Base-by-base conservation (phyloP, 2,888 invertebrate genomes). In the Malthinus flaveolus region DNA sequence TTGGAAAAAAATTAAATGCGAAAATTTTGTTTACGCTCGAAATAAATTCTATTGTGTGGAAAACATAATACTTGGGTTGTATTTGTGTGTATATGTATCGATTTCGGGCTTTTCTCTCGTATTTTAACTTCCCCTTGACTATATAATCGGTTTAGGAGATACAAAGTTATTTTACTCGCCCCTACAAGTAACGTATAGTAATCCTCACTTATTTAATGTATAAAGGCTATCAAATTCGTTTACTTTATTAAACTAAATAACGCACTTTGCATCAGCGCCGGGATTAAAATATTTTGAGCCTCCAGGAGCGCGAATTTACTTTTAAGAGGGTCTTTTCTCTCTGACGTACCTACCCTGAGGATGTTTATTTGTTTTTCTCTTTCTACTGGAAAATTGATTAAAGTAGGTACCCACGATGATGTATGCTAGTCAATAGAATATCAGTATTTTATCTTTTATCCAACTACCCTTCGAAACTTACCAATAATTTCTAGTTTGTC, bases 101-200 rank as follows among this genome's bases (percentile, higher is more conserved):
- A 54, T 54, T 56, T 56, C 35, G 32, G 23, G 49, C 42, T 55
- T 55, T 49, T 36, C 45, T 36, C 45, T 49, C 48, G 56, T 36
- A 36, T 49, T 49, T 49, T 34, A 49, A 56, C 56, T 44, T 55
- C 46, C 45, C 49, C 39, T 53, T 39, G 54, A 54, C 54, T 54
- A 13, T 49, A 56, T 56, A 56, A 56, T 49, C 49, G 56, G 56
- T 56, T 56, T 56, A 56, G 49, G 49, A 49, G 32, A 47, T 48
- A 46, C 32, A 54, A 54, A 54, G 54, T 54, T 54, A 54, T 54
- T 54, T 49, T 36, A 45, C 15, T 45, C 42, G 42, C 35, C 39
- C 39, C 10, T 13, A 15, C 13, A 23, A 15, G 23, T 35, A 48
- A 54, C 54, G 35, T 59, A 42, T 45, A 59, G 49, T 59, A 59